Conservation (phyloP, 2,888 invertebrate genomes). For the Xanthia icteritia region DNA sequence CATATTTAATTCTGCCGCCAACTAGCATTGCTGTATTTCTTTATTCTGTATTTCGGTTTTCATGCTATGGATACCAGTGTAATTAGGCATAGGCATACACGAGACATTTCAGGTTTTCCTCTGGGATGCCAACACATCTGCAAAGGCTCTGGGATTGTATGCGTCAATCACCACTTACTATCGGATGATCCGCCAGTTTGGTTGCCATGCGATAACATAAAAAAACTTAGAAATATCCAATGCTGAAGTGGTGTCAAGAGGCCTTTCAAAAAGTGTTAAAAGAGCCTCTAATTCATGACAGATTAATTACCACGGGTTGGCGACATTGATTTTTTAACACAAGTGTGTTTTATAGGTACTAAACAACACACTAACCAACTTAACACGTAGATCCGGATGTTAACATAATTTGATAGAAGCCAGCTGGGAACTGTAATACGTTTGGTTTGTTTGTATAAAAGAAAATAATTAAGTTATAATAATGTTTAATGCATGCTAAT, state of each 20-base stretch:
- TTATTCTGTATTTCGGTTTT: not conserved
- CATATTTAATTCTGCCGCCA: too few relatives aligned
- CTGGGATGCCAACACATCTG: not conserved
- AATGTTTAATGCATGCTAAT: too few relatives aligned
- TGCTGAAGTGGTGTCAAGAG: not conserved
- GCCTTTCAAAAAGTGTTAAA: not conserved
- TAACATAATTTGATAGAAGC: not conserved
- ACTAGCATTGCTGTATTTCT: not conserved
- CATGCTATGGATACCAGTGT: too few relatives aligned
- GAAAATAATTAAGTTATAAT: too few relatives aligned
- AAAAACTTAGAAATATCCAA: not conserved
- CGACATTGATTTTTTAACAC: constrained; percentile 14
- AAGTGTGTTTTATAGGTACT: constrained; percentile 5
- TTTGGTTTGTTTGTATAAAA: too few relatives aligned
- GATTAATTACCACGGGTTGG: constrained; percentile 20
- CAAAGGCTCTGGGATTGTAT: not conserved
- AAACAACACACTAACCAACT: constrained; percentile 30
- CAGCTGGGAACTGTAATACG: not conserved
- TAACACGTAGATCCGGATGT: constrained; percentile 8
- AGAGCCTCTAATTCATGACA: constrained; percentile 10
- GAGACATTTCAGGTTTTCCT: not conserved
- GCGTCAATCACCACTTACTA: not conserved
- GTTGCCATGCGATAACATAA: not conserved
- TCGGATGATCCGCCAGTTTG: not conserved
- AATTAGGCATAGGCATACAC: not conserved